Evolutionary conservation across 2,888 invertebrate species (phyloP), one percentile per base, ranked within the genome.

Genomic region (Pardosa pseudoannulata): DNA sequence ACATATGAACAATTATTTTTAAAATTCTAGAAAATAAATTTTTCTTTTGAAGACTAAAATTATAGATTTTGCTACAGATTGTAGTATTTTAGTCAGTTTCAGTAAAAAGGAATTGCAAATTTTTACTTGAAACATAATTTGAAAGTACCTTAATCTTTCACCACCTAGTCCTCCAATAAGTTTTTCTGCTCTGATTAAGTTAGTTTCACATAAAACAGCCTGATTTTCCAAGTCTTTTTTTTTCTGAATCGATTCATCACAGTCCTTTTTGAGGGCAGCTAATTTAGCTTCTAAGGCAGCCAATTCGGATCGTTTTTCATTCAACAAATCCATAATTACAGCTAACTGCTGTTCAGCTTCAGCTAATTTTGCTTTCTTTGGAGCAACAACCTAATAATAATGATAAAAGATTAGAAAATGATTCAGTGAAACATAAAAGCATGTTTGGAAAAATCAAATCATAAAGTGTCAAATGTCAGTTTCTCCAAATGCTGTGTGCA

Each of bases 201-300:
- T 98, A 90, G 97, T 96, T 65, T 95, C 95, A 90, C 98, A 98
- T 67, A 96, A 93, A 6, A 95, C 96, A 86, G 98, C 98, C 91
- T 96, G 95, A 91, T 97, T 97, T 91, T 99, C 98, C 2, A 99
- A 93, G 13, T 97, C 96, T 91, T 98, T 97, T 93, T 99, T 99
- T 92, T 98, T 97, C 88, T 97, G 95, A 1, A 97, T 97, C 94
- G 97, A 98, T 81, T 96, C 97, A 0, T 98, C 97, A 91, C 98
- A 97, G 91, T 97, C 96, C 91, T 98, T 98, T 92, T 98, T 97
- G 13, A 99, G 93, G 0, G 96, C 95, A 93, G 98, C 96, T 83
- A 97, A 92, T 91, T 96, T 96, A 91, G 96, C 96, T 7, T 95
- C 94, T 5, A 96, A 95, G 93, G 94, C 94, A 91, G 97, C 96